Percentiles rank a stretch among this genome's conserved stretches.
These are phyloP conservation scores for Podarcis raffonei DNA, from an alignment of 2,113 vertebrate species.

Conservation along the genomic window DNA sequence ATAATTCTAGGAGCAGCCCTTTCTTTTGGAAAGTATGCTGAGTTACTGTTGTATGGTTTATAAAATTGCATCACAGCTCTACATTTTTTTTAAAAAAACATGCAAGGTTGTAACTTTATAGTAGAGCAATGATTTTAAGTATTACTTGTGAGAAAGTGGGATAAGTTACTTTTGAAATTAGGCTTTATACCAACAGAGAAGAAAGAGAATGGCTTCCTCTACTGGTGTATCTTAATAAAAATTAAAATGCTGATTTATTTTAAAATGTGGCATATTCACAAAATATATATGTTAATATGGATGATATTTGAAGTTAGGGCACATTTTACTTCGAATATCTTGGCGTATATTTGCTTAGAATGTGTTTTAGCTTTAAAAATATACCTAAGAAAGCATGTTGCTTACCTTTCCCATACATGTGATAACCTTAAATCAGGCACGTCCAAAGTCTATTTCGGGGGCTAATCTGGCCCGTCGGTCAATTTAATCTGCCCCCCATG, in stretches of 20 bases:
- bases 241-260: neutral
- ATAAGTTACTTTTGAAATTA: constrained; percentile 22
- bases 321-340: too few relatives aligned
- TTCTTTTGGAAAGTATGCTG: constrained; percentile 55
- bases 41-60: constrained; percentile 47
- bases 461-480: too few relatives aligned
- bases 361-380: neutral
- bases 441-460: too few relatives aligned
- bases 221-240: neutral
- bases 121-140: neutral
- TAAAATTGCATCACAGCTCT: constrained; percentile 41
- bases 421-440: neutral
- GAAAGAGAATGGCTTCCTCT: neutral
- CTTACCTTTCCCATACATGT: neutral
- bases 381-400: neutral
- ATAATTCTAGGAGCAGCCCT: constrained; percentile 40
- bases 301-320: neutral
- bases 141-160: neutral
- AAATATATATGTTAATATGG: neutral
- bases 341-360: neutral
- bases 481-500: too few relatives aligned
- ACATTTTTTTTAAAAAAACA: constrained; percentile 6
- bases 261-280: neutral
- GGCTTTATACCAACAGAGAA: neutral
- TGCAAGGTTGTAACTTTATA: neutral